Conservation (phyloP, 1,140 invertebrate species). For the Neuroterus valhalla region DNA sequence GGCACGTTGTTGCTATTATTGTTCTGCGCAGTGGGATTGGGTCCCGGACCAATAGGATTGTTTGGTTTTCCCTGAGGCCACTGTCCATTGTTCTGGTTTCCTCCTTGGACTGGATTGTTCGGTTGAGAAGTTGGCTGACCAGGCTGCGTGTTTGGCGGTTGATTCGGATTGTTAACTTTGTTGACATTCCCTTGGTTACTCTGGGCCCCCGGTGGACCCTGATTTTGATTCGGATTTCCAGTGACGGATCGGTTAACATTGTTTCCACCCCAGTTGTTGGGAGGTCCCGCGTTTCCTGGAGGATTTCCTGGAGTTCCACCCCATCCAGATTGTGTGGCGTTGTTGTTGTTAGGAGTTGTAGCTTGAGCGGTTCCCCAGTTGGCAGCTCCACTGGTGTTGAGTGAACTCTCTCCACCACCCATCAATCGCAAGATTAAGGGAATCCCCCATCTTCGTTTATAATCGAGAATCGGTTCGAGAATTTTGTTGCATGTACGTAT, state of each 20-base stretch:
- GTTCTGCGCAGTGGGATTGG: slow-evolving; percentile 66
- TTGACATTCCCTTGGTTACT: slow-evolving; percentile 70
- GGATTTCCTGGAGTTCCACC: slow-evolving; percentile 77
- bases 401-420: slow-evolving; percentile 86
- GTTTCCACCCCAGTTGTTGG: slow-evolving; percentile 67
- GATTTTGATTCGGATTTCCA: slow-evolving; percentile 70
- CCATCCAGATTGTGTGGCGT: slow-evolving; percentile 72
- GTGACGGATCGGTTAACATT: slow-evolving; percentile 68
- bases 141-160: slow-evolving; percentile 69
- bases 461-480: slow-evolving; percentile 56
- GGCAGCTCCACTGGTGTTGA: slow-evolving; percentile 81
- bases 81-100: slow-evolving; percentile 69
- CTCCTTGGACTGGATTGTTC: slow-evolving; percentile 62
- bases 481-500: slow-evolving; percentile 30
- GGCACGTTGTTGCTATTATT: slow-evolving; percentile 65
- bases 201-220: slow-evolving; percentile 66
- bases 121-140: slow-evolving; percentile 71
- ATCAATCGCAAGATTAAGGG: slow-evolving; percentile 78
- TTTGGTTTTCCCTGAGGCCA: slow-evolving; percentile 74
- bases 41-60: slow-evolving; percentile 65
- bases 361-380: slow-evolving; percentile 84
- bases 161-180: slow-evolving; percentile 70
- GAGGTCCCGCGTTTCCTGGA: slow-evolving; percentile 62
- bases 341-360: slow-evolving; percentile 79
- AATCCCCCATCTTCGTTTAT: slow-evolving; percentile 77